These are phyloP conservation scores for Varecia variegata DNA, from an alignment of 2,797 vertebrate genomes.

Conservation along the genomic window DNA sequence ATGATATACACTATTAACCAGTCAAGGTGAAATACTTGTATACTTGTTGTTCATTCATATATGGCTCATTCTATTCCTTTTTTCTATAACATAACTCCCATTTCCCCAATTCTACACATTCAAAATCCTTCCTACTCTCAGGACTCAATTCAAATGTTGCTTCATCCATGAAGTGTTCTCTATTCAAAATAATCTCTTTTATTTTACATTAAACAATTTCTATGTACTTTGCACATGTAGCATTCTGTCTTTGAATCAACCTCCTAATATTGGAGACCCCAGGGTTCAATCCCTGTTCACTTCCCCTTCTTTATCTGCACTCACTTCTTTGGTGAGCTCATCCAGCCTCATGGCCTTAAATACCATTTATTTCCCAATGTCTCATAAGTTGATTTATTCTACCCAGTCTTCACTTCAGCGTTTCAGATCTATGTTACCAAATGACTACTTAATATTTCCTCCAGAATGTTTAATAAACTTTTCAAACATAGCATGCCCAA, in stretches of 20 bases:
- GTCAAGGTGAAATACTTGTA: background rate
- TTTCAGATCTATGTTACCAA: background rate
- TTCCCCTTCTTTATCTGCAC: background rate
- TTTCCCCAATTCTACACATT: background rate
- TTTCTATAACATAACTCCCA: background rate
- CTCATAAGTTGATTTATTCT: background rate
- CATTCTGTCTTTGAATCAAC: background rate
- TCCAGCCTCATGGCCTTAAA: background rate
- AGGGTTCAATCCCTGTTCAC: background rate
- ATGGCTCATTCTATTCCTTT: background rate
- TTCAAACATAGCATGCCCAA: background rate
- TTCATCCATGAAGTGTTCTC: background rate
- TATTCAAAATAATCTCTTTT: conserved; percentile 28
- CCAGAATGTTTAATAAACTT: background rate
- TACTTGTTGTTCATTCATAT: background rate
- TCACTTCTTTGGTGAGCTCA: background rate
- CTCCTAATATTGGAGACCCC: background rate
- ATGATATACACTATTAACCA: background rate
- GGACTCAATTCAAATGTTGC: background rate
- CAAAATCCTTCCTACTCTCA: background rate
- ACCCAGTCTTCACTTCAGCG: background rate
- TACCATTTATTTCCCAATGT: background rate
- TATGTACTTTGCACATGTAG: background rate
- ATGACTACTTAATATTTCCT: background rate
- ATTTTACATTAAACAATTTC: background rate